phyloP scores from a whole-genome alignment of 2,888 invertebrate genomes.

The Drosophila buzzatii region DNA sequence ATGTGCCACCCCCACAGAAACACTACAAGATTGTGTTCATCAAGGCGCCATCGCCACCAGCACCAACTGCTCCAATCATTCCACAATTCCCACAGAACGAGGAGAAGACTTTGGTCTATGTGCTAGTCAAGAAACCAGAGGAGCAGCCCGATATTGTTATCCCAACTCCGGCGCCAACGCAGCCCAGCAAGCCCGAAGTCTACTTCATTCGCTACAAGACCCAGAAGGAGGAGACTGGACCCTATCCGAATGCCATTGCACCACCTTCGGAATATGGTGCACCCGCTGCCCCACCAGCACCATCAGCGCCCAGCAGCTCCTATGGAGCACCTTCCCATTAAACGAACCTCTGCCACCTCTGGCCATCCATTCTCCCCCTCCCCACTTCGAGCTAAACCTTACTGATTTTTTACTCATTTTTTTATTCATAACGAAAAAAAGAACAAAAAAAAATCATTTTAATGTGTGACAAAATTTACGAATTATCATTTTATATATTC shows the following conservation, averaged over 20 bases:
- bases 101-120: slow-evolving; percentile 91
- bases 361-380: neutral
- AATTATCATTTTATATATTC: slow-evolving; percentile 29
- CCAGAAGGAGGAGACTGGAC: slow-evolving; percentile 86
- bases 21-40: slow-evolving; percentile 93
- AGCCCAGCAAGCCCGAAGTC: slow-evolving; percentile 91
- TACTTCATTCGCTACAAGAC: slow-evolving; percentile 92
- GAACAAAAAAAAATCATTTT: slow-evolving; percentile 54
- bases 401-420: slow-evolving; percentile 35
- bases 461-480: slow-evolving; percentile 79
- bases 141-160: slow-evolving; percentile 89
- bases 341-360: neutral
- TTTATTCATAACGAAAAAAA: slow-evolving; percentile 31
- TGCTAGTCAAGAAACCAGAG: slow-evolving; percentile 91
- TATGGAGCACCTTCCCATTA: slow-evolving; percentile 84
- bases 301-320: slow-evolving; percentile 83
- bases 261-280: slow-evolving; percentile 84
- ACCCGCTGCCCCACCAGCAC: slow-evolving; percentile 79
- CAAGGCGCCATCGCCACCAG: slow-evolving; percentile 89
- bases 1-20: slow-evolving; percentile 89
- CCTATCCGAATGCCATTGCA: slow-evolving; percentile 84
- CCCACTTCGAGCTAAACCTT: slow-evolving; percentile 3
- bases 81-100: slow-evolving; percentile 89
- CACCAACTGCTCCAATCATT: slow-evolving; percentile 88
- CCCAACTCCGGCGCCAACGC: slow-evolving; percentile 90